Conservation (phyloP, 2,888 invertebrate genomes). For the Drosophila paranaensis region DNA sequence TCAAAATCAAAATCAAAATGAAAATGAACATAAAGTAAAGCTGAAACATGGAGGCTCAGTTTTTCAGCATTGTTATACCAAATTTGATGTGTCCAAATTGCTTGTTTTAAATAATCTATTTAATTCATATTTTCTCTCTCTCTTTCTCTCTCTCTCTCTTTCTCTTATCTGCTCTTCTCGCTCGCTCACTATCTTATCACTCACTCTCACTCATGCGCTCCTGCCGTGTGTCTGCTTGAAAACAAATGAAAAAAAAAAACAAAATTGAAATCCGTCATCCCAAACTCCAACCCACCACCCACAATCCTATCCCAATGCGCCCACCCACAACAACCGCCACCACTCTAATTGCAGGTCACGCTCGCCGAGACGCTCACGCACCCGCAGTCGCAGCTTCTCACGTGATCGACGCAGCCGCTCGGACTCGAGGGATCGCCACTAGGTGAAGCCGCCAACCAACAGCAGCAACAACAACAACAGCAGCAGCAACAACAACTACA, state of each 20-base stretch:
- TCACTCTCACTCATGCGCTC: constrained; percentile 16
- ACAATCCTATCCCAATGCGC: background rate
- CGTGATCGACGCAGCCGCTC: constrained; percentile 87
- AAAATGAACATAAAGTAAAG: background rate
- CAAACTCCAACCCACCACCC: background rate
- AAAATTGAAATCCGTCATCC: background rate
- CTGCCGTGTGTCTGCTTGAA: constrained; percentile 37
- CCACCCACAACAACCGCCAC: constrained; percentile 18
- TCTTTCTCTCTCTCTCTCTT: constrained; percentile 18
- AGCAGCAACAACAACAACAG: background rate
- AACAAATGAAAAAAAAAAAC: background rate
- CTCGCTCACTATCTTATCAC: constrained; percentile 20
- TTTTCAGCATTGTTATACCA: constrained; percentile 28
- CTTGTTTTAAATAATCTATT: constrained; percentile 50
- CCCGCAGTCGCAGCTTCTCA: constrained; percentile 86
- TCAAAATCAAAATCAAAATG: background rate
- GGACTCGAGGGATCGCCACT: constrained; percentile 87
- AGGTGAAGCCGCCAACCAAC: constrained; percentile 46
- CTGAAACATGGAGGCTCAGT: constrained; percentile 23
- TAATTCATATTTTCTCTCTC: constrained; percentile 64
- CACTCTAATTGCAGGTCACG: constrained; percentile 83
- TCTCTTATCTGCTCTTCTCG: constrained; percentile 12
- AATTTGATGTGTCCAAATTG: constrained; percentile 16
- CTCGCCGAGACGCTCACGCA: constrained; percentile 84
- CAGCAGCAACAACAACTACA: background rate